These are phyloP conservation scores for Daubentonia madagascariensis DNA, from an alignment of 2,113 vertebrate genomes.

Conservation along the genomic window DNA sequence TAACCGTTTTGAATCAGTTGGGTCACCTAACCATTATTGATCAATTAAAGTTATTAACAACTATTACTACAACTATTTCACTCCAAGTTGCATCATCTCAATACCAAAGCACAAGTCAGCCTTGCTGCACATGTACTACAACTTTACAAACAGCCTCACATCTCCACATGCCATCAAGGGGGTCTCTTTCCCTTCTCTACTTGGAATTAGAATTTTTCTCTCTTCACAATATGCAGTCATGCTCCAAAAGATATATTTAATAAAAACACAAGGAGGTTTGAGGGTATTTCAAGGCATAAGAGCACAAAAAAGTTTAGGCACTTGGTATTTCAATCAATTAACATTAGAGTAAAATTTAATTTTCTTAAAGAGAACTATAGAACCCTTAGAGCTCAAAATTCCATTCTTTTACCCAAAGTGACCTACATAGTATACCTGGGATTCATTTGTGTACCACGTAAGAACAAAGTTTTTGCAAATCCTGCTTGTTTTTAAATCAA, in stretches of 20 bases:
- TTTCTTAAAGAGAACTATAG: conserved; percentile 17
- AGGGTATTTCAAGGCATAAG: conserved; percentile 27
- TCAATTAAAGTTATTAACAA: neutral
- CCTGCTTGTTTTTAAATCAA: conserved; percentile 10
- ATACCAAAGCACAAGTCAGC: neutral
- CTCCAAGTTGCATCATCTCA: neutral
- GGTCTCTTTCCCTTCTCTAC: neutral
- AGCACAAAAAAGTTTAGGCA: neutral
- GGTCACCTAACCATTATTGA: conserved; percentile 49
- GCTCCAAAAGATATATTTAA: neutral
- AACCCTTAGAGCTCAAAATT: conserved; percentile 30
- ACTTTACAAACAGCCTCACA: neutral
- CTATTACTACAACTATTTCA: neutral
- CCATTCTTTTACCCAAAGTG: conserved; percentile 53
- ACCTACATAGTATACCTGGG: neutral
- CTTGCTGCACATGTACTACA: neutral
- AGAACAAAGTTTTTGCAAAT: conserved; percentile 55
- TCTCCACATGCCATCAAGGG: neutral
- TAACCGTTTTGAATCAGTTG: conserved; percentile 21
- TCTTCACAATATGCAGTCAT: neutral
- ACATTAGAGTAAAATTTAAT: conserved; percentile 32
- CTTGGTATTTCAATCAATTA: conserved; percentile 8
- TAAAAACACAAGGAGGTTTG: conserved; percentile 9
- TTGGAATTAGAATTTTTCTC: conserved; percentile 7
- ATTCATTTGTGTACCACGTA: conserved; percentile 39